Evolutionary conservation across 1,140 invertebrate genomes (phyloP).

Genomic region (Drosophila triauraria): DNA sequence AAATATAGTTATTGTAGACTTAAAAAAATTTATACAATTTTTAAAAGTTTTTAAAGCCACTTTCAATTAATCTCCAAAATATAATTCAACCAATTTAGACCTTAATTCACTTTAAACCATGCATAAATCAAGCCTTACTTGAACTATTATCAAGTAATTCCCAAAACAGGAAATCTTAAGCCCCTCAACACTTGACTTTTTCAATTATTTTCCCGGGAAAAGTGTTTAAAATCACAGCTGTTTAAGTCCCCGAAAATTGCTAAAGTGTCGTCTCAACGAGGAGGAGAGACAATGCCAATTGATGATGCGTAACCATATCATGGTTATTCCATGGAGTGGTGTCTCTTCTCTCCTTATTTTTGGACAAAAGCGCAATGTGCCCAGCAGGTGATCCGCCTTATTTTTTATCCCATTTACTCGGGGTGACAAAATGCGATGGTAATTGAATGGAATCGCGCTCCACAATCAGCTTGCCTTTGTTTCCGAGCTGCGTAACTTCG

Average conservation of each 20-base stretch:
- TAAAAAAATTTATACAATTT: too few relatives aligned
- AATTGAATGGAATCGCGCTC: conserved; percentile 68
- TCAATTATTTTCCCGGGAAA: not conserved
- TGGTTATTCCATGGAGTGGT: not conserved
- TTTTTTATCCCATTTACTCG: conserved; percentile 17
- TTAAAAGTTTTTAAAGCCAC: too few relatives aligned
- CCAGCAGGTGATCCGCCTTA: conserved; percentile 60
- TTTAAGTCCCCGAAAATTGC: conserved; percentile 26
- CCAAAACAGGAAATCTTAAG: conserved; percentile 8
- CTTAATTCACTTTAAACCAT: not conserved
- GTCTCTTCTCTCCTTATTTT: not conserved
- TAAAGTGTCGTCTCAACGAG: conserved; percentile 32
- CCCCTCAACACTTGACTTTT: not conserved
- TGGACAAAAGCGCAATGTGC: conserved; percentile 53
- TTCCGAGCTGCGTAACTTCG: conserved; percentile 48
- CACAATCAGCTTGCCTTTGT: conserved; percentile 69
- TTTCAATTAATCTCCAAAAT: too few relatives aligned
- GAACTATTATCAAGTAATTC: not conserved
- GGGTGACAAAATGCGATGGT: conserved; percentile 73
- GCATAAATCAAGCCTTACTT: not conserved
- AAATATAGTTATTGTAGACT: too few relatives aligned
- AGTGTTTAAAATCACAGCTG: conserved; percentile 29
- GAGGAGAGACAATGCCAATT: conserved; percentile 6
- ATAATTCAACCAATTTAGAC: not conserved
- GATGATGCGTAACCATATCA: conserved; percentile 20